Evolutionary conservation across 30 jellyfish, hydroid and myxozoan genomes (phyloP).

Genomic region (Turritopsis dohrnii): DNA sequence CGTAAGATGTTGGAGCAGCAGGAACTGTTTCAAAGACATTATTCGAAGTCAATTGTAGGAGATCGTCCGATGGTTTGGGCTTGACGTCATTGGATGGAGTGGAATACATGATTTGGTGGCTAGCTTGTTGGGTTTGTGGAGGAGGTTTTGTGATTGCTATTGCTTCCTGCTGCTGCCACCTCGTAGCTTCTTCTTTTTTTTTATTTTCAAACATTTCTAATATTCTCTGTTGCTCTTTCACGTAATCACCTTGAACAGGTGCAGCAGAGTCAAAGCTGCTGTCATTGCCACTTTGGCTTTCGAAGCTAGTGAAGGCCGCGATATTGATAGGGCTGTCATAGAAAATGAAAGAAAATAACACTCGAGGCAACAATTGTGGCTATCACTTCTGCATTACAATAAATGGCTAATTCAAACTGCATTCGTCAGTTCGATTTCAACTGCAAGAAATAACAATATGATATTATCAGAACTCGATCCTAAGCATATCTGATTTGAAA

Average conservation of each 20-base stretch:
- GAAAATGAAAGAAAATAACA: neutral
- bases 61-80: constrained; percentile 34
- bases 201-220: constrained; percentile 41
- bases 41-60: constrained; percentile 8
- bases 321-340: neutral
- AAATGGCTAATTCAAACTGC: too few relatives aligned
- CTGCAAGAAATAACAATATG: too few relatives aligned
- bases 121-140: constrained; percentile 15
- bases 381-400: too few relatives aligned
- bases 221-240: constrained; percentile 74
- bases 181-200: constrained; percentile 15
- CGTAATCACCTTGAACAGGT: constrained; percentile 29
- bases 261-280: neutral
- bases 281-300: neutral
- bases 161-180: neutral
- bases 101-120: constrained; percentile 48
- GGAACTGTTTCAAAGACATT: neutral
- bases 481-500: too few relatives aligned
- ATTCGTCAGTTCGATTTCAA: too few relatives aligned
- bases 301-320: neutral
- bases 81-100: constrained; percentile 28
- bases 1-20: constrained; percentile 8
- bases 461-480: too few relatives aligned
- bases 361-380: neutral
- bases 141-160: neutral